Base-by-base conservation (phyloP, 2,888 invertebrate genomes). In the Drosophila suboccidentalis region DNA sequence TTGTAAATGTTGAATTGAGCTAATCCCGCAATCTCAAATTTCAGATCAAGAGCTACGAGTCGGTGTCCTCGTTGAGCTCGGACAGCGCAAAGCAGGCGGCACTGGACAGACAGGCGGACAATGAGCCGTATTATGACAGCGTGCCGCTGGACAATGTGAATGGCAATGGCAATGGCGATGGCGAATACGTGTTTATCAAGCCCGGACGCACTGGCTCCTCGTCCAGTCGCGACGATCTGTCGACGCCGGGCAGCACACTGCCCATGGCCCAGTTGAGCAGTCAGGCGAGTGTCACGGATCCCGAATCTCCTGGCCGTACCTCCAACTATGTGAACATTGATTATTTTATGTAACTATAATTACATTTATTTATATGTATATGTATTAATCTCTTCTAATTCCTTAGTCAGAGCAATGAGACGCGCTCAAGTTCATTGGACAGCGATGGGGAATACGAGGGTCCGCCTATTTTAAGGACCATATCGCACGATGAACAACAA, bases 251-350 rank as follows among this genome's bases (percentile, higher is more conserved):
- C 70, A 95, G 95, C 90, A 95, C 95, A 19, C 89, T 95, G 83
- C 94, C 93, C 75, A 93, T 94, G 74, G 90, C 91, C 61, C 92
- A 92, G 51, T 92, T 94, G 72, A 92, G 90, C 77, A 92, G 92
- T 72, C 93, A 93, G 82, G 91, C 92, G 58, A 93, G 92, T 76
- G 92, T 92, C 43, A 93, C 94, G 78, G 95, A 95, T 76, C 96
- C 96, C 26, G 96, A 96, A 92, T 96, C 96, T 38, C 96, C 96
- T 59, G 95, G 96, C 87, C 94, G 94, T 86, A 95, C 96, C 78
- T 96, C 97, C 75, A 97, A 97, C 93, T 97, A 97, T 93, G 97
- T 97, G 92, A 97, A 97, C 93, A 97, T 97, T 93, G 97, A 97
- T 93, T 97, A 97, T 92, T 97, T 97, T 89, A 95, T 97, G 92